Conservation (phyloP, 2,888 invertebrate genomes). For the Lasioglossum zephyrum region DNA sequence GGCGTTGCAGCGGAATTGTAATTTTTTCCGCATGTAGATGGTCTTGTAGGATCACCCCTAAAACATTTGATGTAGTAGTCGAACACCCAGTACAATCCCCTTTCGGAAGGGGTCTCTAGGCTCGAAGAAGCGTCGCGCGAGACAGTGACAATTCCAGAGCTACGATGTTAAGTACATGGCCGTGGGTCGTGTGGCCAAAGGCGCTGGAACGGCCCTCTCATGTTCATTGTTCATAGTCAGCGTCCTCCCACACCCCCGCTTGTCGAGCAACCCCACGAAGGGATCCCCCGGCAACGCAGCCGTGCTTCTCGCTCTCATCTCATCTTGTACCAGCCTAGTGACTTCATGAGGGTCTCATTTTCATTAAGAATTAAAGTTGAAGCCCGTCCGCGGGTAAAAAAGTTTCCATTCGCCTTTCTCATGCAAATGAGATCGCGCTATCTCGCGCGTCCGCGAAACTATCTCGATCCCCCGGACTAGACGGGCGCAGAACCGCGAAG, state of each 20-base stretch:
- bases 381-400: conserved; percentile 72
- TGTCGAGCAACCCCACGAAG: conserved; percentile 61
- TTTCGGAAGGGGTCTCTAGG: background rate
- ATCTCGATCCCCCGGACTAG: conserved; percentile 65
- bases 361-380: conserved; percentile 82
- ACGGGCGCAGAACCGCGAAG: conserved; percentile 63
- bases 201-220: conserved; percentile 82
- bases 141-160: conserved; percentile 81
- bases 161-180: conserved; percentile 81
- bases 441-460: conserved; percentile 69
- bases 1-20: background rate
- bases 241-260: conserved; percentile 66
- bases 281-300: conserved; percentile 52
- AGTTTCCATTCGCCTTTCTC: conserved; percentile 78
- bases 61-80: background rate
- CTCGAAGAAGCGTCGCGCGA: conserved; percentile 25
- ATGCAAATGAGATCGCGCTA: conserved; percentile 76
- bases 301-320: conserved; percentile 70
- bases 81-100: background rate
- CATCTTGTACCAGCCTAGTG: conserved; percentile 78
- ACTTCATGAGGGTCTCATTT: conserved; percentile 82
- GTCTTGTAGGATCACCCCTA: background rate
- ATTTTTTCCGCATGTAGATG: background rate
- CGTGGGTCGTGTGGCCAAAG: conserved; percentile 82
- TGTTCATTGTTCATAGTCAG: conserved; percentile 82